phyloP scores from a whole-genome alignment of 1,140 invertebrate genomes.

The Habropoda laboriosa region DNA sequence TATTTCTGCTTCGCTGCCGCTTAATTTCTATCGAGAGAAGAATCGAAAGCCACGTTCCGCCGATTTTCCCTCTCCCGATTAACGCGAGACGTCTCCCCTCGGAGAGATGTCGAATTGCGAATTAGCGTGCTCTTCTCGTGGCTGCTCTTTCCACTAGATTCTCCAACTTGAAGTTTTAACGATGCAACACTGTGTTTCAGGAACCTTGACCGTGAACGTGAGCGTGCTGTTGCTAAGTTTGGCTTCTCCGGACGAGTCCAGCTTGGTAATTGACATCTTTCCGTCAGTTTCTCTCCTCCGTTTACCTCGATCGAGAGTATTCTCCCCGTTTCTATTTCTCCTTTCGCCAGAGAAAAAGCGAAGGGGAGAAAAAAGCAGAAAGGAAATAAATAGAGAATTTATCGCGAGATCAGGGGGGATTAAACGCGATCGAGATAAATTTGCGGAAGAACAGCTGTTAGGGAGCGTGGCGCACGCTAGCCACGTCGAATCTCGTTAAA shows the following conservation, averaged over 20 bases:
- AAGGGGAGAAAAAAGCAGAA: too few relatives aligned
- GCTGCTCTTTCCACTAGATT: neutral
- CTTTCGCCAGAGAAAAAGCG: too few relatives aligned
- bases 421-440: too few relatives aligned
- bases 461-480: neutral
- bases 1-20: neutral
- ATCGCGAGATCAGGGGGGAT: neutral
- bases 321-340: too few relatives aligned
- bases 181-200: constrained; percentile 80
- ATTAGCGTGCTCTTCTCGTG: constrained; percentile 32
- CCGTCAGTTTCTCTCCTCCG: neutral
- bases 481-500: neutral
- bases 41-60: neutral
- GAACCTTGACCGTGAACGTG: constrained; percentile 94
- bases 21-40: too few relatives aligned
- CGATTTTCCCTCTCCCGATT: neutral
- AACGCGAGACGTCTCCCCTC: constrained; percentile 36
- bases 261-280: constrained; percentile 86
- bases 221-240: constrained; percentile 95
- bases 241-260: constrained; percentile 96
- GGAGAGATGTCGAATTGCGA: neutral
- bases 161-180: neutral
- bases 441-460: too few relatives aligned
- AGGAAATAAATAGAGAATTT: too few relatives aligned
- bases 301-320: too few relatives aligned